Base-by-base conservation (phyloP, 2,888 invertebrate genomes). In the Patella depressa region DNA sequence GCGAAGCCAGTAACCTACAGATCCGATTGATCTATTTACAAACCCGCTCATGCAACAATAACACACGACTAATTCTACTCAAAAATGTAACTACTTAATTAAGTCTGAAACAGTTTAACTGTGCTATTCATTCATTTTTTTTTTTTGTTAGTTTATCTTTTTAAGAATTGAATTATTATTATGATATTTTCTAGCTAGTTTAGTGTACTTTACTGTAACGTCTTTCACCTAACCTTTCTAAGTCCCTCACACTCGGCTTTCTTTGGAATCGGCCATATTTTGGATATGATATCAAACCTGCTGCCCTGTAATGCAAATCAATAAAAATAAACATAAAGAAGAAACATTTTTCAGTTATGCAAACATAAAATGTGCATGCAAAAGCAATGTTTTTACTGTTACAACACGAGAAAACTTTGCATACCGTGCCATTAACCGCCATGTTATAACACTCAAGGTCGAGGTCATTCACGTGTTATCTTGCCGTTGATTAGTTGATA, bases 171-270 rank as follows among this genome's bases (percentile, higher is more conserved):
- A 0, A 45, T 45, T 34, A 34, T 34, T 34, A 5, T 34, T 34
- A 34, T 4, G 34, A 4, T 34, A 34, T 34, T 34, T 45, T 45
- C 7, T 45, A 45, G 45, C 9, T 9, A 45, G 45, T 45, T 45
- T 45, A 45, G 45, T 45, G 45, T 45, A 45, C 45, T 45, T 45
- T 45, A 45, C 34, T 14, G 29, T 17, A 55, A 53, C 17, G 65
- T 65, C 65, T 24, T 65, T 65, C 65, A 65, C 76, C 81, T 86
- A 81, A 85, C 87, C 85, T 85, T 85, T 82, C 83, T 86, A 78
- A 80, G 79, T 34, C 85, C 78, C 72, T 87, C 87, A 79, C 87
- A 87, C 76, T 82, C 80, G 73, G 85, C 87, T 82, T 83, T 86
- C 79, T 74, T 77, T 17, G 78, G 74, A 72, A 84, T 81, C 17